Percentiles rank a stretch among this genome's conserved stretches.
Evolutionary conservation across 2,888 invertebrate genomes (phyloP).

Genomic region (Polia nebulosa): DNA sequence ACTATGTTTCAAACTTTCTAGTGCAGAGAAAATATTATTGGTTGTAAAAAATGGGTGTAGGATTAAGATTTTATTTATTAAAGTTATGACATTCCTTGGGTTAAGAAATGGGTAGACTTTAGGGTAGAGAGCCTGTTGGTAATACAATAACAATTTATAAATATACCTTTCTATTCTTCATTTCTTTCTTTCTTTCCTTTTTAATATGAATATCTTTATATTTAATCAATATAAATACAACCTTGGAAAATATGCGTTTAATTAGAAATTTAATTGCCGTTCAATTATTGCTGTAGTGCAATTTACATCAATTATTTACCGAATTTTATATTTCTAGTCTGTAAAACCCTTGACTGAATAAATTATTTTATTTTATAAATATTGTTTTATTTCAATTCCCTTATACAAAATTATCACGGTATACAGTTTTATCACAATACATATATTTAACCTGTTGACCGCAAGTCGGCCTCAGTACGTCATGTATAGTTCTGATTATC

Average conservation of each 20-base stretch:
- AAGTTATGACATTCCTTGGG: conserved; percentile 40
- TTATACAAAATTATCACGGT: conserved; percentile 38
- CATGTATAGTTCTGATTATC: neutral
- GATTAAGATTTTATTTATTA: conserved; percentile 30
- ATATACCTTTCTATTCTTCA: too few relatives aligned
- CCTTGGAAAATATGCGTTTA: conserved; percentile 5
- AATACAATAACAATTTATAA: conserved; percentile 10
- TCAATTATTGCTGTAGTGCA: conserved; percentile 10
- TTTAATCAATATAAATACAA: conserved; percentile 20
- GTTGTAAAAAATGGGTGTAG: conserved; percentile 37
- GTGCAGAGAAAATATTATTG: conserved; percentile 1
- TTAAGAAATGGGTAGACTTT: conserved; percentile 26
- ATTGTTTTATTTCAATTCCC: conserved; percentile 24
- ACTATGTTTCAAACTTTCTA: neutral
- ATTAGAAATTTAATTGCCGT: conserved; percentile 1
- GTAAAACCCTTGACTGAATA: conserved; percentile 58
- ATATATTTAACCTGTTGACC: conserved; percentile 44
- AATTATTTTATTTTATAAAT: conserved; percentile 42
- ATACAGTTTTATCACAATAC: neutral
- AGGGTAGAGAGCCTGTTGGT: conserved; percentile 2
- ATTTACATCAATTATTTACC: conserved; percentile 7
- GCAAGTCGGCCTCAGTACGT: neutral
- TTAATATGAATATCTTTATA: too few relatives aligned
- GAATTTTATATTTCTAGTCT: conserved; percentile 48
- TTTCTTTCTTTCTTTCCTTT: too few relatives aligned